Conservation (phyloP, 2,113 vertebrate species). For the human region GRCh38 chr2:49924001-49924500, state of each 20-base stretch:
- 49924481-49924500: neutral
- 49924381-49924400: neutral
- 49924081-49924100: constrained; percentile 77
- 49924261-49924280: constrained; percentile 82
- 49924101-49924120: constrained; percentile 80
- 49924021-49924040: constrained; percentile 60
- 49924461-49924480: neutral
- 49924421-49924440: neutral
- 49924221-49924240: constrained; percentile 70
- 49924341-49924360: neutral
- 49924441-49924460: neutral
- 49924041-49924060: constrained; percentile 73
- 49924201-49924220: constrained; percentile 73
- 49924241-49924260: constrained; percentile 80
- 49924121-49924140: constrained; percentile 79
- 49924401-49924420: neutral
- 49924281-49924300: constrained; percentile 76
- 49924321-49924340: neutral
- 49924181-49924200: constrained; percentile 67
- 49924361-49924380: constrained; percentile 46
- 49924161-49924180: constrained; percentile 60
- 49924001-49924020: constrained; percentile 80
- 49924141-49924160: constrained; percentile 63
- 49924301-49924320: neutral
- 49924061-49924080: constrained; percentile 73